Evolutionary conservation across 2,888 invertebrate genomes (phyloP).

Genomic region (Tiphia femorata): DNA sequence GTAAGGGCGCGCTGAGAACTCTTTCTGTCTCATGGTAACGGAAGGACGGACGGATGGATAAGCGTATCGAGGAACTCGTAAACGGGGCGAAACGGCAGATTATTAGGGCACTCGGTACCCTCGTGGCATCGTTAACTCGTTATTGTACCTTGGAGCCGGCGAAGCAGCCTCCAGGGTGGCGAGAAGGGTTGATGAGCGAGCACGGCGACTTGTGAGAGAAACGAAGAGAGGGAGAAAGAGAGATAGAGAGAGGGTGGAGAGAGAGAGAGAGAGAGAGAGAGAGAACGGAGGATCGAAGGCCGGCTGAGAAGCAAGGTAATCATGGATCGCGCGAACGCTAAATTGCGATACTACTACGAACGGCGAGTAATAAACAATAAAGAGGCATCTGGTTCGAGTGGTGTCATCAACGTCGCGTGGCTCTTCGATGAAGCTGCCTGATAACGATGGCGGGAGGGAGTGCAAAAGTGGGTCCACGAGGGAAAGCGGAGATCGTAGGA

Average conservation of each 20-base stretch:
- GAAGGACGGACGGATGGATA: no score
- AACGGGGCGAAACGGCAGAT: slow-evolving; percentile 20
- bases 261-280: neutral
- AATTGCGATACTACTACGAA: slow-evolving; percentile 30
- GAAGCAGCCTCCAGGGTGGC: slow-evolving; percentile 16
- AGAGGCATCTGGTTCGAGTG: slow-evolving; percentile 20
- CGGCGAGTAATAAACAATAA: slow-evolving; percentile 21
- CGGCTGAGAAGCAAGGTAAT: slow-evolving; percentile 24
- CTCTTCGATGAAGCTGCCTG: neutral
- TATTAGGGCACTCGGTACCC: slow-evolving; percentile 34
- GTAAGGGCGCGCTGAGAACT: no score
- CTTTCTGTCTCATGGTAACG: no score
- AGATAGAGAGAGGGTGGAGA: neutral
- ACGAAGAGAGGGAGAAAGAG: neutral
- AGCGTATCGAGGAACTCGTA: no score
- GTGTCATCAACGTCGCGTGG: slow-evolving; percentile 18
- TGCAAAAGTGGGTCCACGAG: neutral
- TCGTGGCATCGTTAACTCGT: slow-evolving; percentile 41
- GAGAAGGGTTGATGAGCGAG: no score
- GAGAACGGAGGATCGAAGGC: neutral
- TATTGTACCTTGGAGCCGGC: slow-evolving; percentile 34
- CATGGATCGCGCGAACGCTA: slow-evolving; percentile 25
- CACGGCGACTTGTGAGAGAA: neutral
- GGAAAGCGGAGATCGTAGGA: no score
- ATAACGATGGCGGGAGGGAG: neutral